Evolutionary conservation across 2,797 vertebrate genomes (phyloP).

Genomic region (Phataginus tricuspis): DNA sequence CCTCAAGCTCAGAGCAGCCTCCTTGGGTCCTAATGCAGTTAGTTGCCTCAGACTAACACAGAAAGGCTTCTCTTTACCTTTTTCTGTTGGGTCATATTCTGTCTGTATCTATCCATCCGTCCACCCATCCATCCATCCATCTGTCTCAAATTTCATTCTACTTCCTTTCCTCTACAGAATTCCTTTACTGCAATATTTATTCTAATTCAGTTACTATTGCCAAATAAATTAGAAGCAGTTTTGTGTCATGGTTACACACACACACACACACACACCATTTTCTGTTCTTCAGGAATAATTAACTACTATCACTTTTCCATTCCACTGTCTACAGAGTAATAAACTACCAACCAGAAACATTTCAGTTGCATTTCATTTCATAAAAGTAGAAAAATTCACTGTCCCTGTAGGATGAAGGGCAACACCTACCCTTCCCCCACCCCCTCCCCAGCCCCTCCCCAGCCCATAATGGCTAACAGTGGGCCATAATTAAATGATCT

Average conservation of each 20-base stretch:
- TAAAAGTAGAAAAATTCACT: not conserved
- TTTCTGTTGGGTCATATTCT: not conserved
- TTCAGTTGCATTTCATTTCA: conserved; percentile 5
- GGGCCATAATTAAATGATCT: conserved; percentile 48
- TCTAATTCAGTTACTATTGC: not conserved
- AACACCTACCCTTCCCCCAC: not conserved
- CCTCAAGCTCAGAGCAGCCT: not conserved
- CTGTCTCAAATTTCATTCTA: not conserved
- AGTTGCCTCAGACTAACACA: not conserved
- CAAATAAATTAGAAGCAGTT: not conserved
- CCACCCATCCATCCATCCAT: not conserved
- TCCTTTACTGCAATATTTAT: not conserved
- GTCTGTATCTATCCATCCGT: not conserved
- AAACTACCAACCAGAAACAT: not conserved
- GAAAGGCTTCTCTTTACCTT: not conserved
- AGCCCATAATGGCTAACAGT: not conserved
- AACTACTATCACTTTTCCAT: conserved; percentile 26
- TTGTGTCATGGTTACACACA: not conserved
- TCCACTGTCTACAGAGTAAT: conserved; percentile 9
- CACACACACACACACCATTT: not conserved
- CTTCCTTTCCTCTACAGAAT: not conserved
- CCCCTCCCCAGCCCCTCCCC: not conserved
- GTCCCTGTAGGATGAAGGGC: not conserved
- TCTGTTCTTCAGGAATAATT: conserved; percentile 46
- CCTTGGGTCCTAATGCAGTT: not conserved